Conservation (phyloP, 2,888 invertebrate species). For the Lydus trimaculatus region DNA sequence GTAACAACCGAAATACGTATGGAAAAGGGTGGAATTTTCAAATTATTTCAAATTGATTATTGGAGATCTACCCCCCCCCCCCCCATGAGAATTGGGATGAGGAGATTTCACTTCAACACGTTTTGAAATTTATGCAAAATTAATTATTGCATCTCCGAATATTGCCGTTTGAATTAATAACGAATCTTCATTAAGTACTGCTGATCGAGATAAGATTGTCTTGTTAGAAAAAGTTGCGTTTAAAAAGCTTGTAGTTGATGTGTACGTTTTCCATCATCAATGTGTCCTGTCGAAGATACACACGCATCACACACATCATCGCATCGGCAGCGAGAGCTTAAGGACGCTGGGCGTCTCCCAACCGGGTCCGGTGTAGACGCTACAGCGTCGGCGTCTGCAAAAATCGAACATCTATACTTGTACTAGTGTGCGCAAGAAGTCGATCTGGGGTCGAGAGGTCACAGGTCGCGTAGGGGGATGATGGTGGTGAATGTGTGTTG, state of each 20-base stretch:
- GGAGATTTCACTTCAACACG: not conserved
- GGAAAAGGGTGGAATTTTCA: conserved; percentile 1
- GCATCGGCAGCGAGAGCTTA: conserved; percentile 29
- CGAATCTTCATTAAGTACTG: too few relatives aligned
- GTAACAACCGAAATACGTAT: not conserved
- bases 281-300: not conserved
- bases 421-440: conserved; percentile 57
- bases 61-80: too few relatives aligned
- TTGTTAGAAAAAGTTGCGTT: too few relatives aligned
- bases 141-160: not conserved
- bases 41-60: not conserved
- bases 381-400: conserved; percentile 57
- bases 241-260: too few relatives aligned
- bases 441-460: conserved; percentile 34
- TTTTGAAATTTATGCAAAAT: not conserved
- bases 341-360: conserved; percentile 42
- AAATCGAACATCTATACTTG: conserved; percentile 61
- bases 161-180: not conserved
- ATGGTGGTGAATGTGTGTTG: conserved; percentile 28
- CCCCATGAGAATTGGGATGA: not conserved
- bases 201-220: too few relatives aligned
- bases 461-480: conserved; percentile 28
- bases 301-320: conserved; percentile 12
- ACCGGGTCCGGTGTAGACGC: conserved; percentile 36
- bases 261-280: too few relatives aligned